Evolutionary conservation across 2,113 vertebrate species (phyloP), one percentile per base, ranked within the genome.

Genomic region (Maylandia zebra): DNA sequence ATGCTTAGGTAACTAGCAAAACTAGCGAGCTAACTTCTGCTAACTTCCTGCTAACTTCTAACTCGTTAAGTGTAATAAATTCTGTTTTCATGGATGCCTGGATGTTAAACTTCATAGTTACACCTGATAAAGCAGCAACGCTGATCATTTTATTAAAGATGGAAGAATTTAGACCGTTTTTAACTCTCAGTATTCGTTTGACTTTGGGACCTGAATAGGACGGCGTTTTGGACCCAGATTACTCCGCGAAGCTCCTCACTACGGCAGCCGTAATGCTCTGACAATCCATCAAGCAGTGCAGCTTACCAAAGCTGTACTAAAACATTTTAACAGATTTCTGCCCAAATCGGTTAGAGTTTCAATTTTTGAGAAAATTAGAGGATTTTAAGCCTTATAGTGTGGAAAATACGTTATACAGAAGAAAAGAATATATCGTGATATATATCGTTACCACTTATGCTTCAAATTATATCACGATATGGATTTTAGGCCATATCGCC

Each of bases 191-290:
- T 50, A 16, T 50, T 50, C 0, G 4, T 50, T 50, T 50, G 17
- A 9, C 17, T 50, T 50, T 2, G 4, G 16, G 16, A 50, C 16
- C 48, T 50, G 16, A 50, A 17, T 0, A 0, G 0, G 48, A 19
- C 4, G 1, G 8, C 19, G 48, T 50, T 19, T 50, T 0, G 48
- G 17, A 1, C 48, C 17, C 48, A 50, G 8, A 19, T 50, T 50
- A 0, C 17, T 19, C 48, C 0, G 16, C 0, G 14, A 48, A 17
- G 16, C 45, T 48, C 16, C 45, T 50, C 45, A 1, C 2, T 14
- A 1, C 1, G 0, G 45, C 14, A 17, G 45, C 43, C 1, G 3
- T 7, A 7, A 45, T 16, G 45, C 16, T 50, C 4, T 5, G 7
- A 9, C 8, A 0, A 52, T 50, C 45, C 45, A 50, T 17, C 48